phyloP scores from a whole-genome alignment of 1,140 invertebrate species.

The Propsilocerus akamusi region DNA sequence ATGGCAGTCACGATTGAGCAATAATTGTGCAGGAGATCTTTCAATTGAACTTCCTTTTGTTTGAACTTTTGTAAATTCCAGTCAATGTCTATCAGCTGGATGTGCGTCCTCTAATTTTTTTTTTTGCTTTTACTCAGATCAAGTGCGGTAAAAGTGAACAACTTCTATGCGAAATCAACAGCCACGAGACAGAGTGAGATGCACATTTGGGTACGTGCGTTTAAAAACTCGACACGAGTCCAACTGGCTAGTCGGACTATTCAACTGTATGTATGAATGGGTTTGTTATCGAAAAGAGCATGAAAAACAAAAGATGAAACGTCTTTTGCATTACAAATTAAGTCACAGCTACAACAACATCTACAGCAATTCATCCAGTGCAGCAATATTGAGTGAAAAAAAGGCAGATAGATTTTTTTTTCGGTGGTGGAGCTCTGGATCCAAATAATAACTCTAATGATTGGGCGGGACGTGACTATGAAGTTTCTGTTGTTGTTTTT shows the following conservation, averaged over 20 bases:
- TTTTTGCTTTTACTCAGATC: no score
- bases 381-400: not conserved
- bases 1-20: not conserved
- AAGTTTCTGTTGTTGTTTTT: not conserved
- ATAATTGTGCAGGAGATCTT: no score
- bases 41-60: no score
- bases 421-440: not conserved
- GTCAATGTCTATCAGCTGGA: no score
- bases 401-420: not conserved
- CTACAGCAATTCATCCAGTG: no score
- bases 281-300: not conserved
- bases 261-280: not conserved
- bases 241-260: not conserved
- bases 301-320: not conserved
- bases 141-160: no score
- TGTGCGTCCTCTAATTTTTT: no score
- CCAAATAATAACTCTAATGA: not conserved
- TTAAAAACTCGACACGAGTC: not conserved
- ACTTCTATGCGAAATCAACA: no score
- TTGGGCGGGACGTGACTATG: not conserved
- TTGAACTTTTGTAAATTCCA: no score
- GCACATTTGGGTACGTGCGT: not conserved
- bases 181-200: not conserved
- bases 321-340: conserved; percentile 4
- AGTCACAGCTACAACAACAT: not conserved